A percentile compares a stretch with the other conserved stretches of the same genome.
Conservation (phyloP, 1,140 invertebrate genomes). For the Lamellibrachia luymesi region DNA sequence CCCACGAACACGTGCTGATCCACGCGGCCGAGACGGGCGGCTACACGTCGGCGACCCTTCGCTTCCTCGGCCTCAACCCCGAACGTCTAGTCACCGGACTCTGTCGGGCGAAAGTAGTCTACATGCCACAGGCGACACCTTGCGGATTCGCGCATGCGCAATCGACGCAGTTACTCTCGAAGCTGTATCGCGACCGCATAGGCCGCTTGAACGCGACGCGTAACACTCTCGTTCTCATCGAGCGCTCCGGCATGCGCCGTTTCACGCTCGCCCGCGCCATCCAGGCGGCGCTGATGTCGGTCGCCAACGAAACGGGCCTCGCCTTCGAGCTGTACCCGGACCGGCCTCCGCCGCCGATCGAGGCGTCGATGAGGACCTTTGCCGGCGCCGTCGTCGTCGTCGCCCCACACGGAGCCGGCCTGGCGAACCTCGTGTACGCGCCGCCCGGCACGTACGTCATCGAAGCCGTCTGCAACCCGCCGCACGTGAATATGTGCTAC, state of each 20-base stretch:
- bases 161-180: slow-evolving; percentile 21
- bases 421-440: slow-evolving; percentile 25
- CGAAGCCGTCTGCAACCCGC: slow-evolving; percentile 28
- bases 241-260: slow-evolving; percentile 22
- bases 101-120: slow-evolving; percentile 15
- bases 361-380: slow-evolving; percentile 23
- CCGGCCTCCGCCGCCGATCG: slow-evolving; percentile 17
- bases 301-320: slow-evolving; percentile 10
- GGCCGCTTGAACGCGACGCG: background rate
- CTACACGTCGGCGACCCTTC: slow-evolving; percentile 1
- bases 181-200: slow-evolving; percentile 15
- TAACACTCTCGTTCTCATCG: slow-evolving; percentile 10
- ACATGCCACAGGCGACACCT: slow-evolving; percentile 7
- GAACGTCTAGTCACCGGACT: slow-evolving; percentile 10
- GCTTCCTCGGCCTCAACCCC: slow-evolving; percentile 18
- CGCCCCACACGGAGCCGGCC: slow-evolving; percentile 28
- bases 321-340: slow-evolving; percentile 21
- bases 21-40: slow-evolving; percentile 18
- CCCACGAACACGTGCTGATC: slow-evolving; percentile 19
- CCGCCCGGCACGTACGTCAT: slow-evolving; percentile 22
- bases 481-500: slow-evolving; percentile 30
- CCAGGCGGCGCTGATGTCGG: slow-evolving; percentile 6
- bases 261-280: slow-evolving; percentile 18
- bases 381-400: slow-evolving; percentile 21
- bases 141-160: slow-evolving; percentile 25